Evolutionary conservation across 2,113 vertebrate genomes (phyloP).

Genomic region (Jaculus jaculus): DNA sequence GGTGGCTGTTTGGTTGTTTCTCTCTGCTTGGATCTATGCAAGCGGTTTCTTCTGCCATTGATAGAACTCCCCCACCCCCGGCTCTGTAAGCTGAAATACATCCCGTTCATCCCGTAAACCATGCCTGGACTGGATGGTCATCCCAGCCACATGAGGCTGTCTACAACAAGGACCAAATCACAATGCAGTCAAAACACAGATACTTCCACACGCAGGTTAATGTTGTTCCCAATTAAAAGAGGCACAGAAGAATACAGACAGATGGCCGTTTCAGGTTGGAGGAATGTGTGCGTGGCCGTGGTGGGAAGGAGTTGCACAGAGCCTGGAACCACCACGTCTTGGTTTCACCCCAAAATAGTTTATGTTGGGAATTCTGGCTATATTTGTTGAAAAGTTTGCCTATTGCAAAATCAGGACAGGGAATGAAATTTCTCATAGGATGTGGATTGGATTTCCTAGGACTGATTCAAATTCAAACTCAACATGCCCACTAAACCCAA

Average conservation of each 20-base stretch:
- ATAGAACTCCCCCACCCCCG: too few relatives aligned
- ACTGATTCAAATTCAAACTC: slow-evolving; percentile 60
- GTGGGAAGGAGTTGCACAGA: not conserved
- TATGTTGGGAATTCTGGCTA: slow-evolving; percentile 50
- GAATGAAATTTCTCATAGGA: slow-evolving; percentile 57
- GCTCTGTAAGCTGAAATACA: too few relatives aligned
- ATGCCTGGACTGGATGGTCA: too few relatives aligned
- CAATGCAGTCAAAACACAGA: not conserved
- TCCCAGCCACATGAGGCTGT: too few relatives aligned
- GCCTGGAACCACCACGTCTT: slow-evolving; percentile 3
- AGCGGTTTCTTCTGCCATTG: too few relatives aligned
- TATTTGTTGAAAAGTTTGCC: slow-evolving; percentile 61
- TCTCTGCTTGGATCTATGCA: too few relatives aligned
- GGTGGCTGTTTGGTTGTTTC: too few relatives aligned
- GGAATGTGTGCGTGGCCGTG: not conserved
- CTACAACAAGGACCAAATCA: not conserved
- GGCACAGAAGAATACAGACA: not conserved
- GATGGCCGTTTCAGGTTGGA: not conserved
- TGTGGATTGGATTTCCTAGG: slow-evolving; percentile 39
- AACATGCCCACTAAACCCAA: slow-evolving; percentile 5
- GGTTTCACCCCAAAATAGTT: slow-evolving; percentile 40
- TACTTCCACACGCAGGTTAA: not conserved
- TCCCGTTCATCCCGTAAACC: too few relatives aligned
- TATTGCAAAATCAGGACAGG: slow-evolving; percentile 64
- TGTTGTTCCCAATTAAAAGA: not conserved